Evolutionary conservation across 2,797 vertebrate species (phyloP), one percentile per base, ranked within the genome.

Genomic region (Pelochelys cantorii): DNA sequence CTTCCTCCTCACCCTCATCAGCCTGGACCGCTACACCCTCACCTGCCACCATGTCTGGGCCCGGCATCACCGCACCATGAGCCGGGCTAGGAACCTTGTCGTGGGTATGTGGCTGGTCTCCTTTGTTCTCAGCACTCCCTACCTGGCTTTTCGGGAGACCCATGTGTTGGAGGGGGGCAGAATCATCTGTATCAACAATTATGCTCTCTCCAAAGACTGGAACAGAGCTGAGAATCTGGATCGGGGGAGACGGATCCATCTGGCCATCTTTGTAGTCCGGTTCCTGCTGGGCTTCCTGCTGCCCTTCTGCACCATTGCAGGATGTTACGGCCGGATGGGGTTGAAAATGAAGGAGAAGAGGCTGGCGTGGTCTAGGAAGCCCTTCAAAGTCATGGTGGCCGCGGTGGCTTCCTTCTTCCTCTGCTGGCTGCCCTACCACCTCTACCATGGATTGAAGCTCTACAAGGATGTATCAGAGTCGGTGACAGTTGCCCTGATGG

Each of bases 401-500:
- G 54, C 79, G 4, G 55, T 86, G 27, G 27, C 57, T 12, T 93
- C 91, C 10, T 93, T 89, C 37, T 86, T 86, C n/a, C 56, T 86
- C 1, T 37, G 18, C 15, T 93, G 87, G 83, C 56, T 57, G 15
- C 91, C 91, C 23, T 89, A 86, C n/a, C 87, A 93, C 62, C 23
- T 86, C 20, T 86, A 84, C 59, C 86, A 93, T 20, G 87, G 83
- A 7, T 79, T 93, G 87, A 55, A 20, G 65, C 65, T 71, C n/a
- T 71, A 22, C 2, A 22, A 71, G n/a, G 65, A 71, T 9, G 1
- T 71, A 10, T 18, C 65, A 34, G n/a, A 34, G n/a, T 22, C 18
- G 1, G 17, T 68, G 65, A 34, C 5, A 0, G n/a, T 1, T 1
- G 1, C n/a, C 17, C 17, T 71, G 4, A 6, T 71, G n/a, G 4